Evolutionary conservation across 2,888 invertebrate genomes (phyloP).

Genomic region (Leptopilina syphax): DNA sequence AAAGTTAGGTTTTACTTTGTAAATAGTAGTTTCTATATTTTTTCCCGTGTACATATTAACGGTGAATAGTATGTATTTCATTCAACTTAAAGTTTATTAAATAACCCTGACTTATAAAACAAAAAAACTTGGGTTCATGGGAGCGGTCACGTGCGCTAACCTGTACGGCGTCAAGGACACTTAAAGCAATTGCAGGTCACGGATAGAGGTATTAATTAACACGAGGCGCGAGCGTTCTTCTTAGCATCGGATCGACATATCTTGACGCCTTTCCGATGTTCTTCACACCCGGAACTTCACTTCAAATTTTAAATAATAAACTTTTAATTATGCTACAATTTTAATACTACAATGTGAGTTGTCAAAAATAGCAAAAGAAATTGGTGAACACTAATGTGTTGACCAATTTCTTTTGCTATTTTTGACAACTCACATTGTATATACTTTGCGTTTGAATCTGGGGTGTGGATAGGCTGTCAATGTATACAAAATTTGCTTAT

Average conservation of each 20-base stretch:
- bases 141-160: conserved; percentile 56
- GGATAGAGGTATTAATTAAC: conserved; percentile 60
- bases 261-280: conserved; percentile 34
- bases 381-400: no score
- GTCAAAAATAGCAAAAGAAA: no score
- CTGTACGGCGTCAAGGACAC: conserved; percentile 57
- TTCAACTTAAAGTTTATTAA: not conserved
- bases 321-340: no score
- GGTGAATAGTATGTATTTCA: no score
- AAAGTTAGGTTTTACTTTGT: no score
- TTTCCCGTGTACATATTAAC: no score
- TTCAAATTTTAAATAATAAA: no score
- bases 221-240: conserved; percentile 57
- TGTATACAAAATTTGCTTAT: conserved; percentile 44
- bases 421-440: no score
- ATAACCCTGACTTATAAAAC: conserved; percentile 35
- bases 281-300: conserved; percentile 2
- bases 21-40: no score
- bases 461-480: conserved; percentile 18
- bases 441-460: conserved; percentile 12
- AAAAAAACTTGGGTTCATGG: conserved; percentile 56
- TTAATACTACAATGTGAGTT: no score
- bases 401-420: not conserved
- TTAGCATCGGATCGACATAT: conserved; percentile 49
- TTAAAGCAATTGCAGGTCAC: conserved; percentile 60